phyloP scores from a whole-genome alignment of 2,888 invertebrate genomes.

The Cosmia trapezina region DNA sequence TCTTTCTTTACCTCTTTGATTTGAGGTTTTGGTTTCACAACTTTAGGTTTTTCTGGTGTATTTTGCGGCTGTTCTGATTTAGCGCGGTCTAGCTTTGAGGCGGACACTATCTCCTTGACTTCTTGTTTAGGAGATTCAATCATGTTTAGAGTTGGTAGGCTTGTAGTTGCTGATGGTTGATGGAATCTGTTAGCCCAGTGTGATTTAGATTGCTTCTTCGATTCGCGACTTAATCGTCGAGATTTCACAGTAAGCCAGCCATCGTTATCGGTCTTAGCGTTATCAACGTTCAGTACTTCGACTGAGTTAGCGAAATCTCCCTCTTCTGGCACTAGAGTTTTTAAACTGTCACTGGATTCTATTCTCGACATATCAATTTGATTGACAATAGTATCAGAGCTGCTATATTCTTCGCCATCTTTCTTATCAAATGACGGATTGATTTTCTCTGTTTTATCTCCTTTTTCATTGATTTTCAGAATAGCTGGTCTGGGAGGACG shows the following conservation, averaged over 20 bases:
- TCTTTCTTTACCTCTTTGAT: conserved; percentile 67
- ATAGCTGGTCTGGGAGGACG: conserved; percentile 78
- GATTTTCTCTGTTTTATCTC: conserved; percentile 75
- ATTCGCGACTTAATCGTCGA: conserved; percentile 91
- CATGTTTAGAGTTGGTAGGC: conserved; percentile 93
- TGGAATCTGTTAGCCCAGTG: conserved; percentile 94
- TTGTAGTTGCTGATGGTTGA: conserved; percentile 95
- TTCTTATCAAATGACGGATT: conserved; percentile 79
- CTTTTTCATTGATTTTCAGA: conserved; percentile 81
- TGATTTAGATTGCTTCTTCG: conserved; percentile 91
- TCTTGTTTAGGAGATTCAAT: conserved; percentile 88
- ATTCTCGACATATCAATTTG: conserved; percentile 85
- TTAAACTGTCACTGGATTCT: conserved; percentile 88
- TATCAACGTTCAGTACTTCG: conserved; percentile 87
- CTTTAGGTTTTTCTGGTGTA: conserved; percentile 45
- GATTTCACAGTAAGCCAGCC: conserved; percentile 98
- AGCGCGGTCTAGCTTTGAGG: conserved; percentile 78
- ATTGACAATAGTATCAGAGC: conserved; percentile 90
- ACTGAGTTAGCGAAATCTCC: conserved; percentile 82
- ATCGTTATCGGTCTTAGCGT: conserved; percentile 88
- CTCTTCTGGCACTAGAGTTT: conserved; percentile 87
- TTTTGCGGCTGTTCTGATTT: conserved; percentile 84
- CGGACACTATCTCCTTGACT: conserved; percentile 72
- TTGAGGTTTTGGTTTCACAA: conserved; percentile 50
- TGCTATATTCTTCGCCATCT: conserved; percentile 87